Evolutionary conservation across 2,888 invertebrate genomes (phyloP), one percentile per base, ranked within the genome.

Genomic region (Thymelicus acteon): DNA sequence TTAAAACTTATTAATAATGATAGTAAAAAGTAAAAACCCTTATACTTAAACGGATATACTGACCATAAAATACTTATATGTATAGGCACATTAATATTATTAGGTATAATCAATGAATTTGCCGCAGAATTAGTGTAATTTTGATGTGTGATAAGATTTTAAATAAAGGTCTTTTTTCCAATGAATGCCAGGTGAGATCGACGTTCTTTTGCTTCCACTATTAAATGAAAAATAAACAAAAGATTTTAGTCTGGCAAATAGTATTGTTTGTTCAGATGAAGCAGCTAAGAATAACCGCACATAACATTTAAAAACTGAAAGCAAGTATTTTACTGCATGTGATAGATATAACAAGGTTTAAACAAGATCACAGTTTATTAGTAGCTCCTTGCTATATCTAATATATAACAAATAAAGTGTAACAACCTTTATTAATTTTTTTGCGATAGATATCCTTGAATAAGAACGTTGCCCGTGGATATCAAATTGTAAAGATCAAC

Each of bases 221-320:
- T 15, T 15, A 19, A 52, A 52, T 52, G 19, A 52, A 52, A 52
- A 52, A 19, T 12, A 52, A 15, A 7, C 19, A 3, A 49, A 49
- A 15, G 7, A 52, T 15, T 15, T 52, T n/a, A 52, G 19, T 19
- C 49, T 19, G 19, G 49, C 49, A 52, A 5, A 47, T n/a, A 52
- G 15, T 7, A 49, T 52, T 52, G 49, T 52, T 52, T 52, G 49
- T 52, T 47, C 58, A 58, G 58, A 66, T 57, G 60, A 39, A 48
- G 67, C 60, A 60, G 60, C 58, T 67, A 60, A 67, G 48, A 67
- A 67, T 60, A 67, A 60, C 44, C 39, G 24, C 31, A 31, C 57
- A 67, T 48, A 19, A 67, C 60, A 64, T 64, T 52, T 54, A 54
- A 52, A 39, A 60, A 60, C 48, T 49, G 48, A 37, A 60, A n/a